Conservation (phyloP, 2,888 invertebrate genomes). For the Nomada fabriciana region DNA sequence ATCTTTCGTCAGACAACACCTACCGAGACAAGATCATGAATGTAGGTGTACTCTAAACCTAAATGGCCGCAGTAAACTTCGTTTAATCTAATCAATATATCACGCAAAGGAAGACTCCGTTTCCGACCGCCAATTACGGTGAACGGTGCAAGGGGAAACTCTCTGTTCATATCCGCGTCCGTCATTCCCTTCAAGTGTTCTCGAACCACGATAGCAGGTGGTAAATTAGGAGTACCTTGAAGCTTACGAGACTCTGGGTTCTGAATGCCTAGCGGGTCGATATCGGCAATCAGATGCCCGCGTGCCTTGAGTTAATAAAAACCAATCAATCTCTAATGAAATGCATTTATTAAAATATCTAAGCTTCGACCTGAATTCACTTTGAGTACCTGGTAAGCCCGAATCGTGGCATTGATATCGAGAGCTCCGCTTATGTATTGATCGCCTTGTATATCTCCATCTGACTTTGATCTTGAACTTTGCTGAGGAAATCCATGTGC, state of each 20-base stretch:
- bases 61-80: constrained; percentile 79
- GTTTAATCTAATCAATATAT: constrained; percentile 78
- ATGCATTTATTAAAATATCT: not conserved
- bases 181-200: constrained; percentile 75
- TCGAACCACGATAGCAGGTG: constrained; percentile 76
- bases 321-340: not conserved
- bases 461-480: constrained; percentile 48
- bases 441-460: constrained; percentile 61
- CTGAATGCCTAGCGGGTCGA: constrained; percentile 91
- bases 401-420: constrained; percentile 75
- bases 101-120: constrained; percentile 71
- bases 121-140: constrained; percentile 77
- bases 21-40: constrained; percentile 74
- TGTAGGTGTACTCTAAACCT: constrained; percentile 79
- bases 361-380: not conserved
- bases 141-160: constrained; percentile 73
- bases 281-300: constrained; percentile 92
- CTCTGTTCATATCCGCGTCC: constrained; percentile 73
- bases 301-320: constrained; percentile 86
- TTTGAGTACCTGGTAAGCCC: constrained; percentile 78
- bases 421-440: constrained; percentile 58
- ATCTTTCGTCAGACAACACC: not conserved
- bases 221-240: constrained; percentile 71
- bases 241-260: constrained; percentile 76
- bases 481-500: constrained; percentile 38